These are phyloP conservation scores for Gallinago stenura DNA, from an alignment of 2,797 vertebrate genomes.

Conservation along the genomic window DNA sequence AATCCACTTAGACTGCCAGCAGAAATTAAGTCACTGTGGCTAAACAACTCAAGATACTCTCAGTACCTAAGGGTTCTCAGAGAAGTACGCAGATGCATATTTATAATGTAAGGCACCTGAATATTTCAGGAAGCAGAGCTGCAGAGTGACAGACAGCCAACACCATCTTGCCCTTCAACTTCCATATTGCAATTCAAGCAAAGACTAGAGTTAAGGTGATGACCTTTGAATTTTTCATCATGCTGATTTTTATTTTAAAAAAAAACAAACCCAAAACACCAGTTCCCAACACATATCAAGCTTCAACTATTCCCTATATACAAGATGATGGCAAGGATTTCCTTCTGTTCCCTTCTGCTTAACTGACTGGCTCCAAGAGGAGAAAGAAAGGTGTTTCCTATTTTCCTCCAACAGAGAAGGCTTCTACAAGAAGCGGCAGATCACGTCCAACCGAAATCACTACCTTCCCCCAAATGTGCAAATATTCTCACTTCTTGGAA, in stretches of 20 bases:
- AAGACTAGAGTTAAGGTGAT: background rate
- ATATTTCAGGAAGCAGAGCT: slow-evolving; percentile 4
- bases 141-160: background rate
- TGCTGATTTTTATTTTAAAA: background rate
- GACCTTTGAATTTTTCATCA: background rate
- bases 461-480: background rate
- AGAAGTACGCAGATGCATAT: background rate
- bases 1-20: background rate
- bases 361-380: background rate
- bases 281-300: background rate
- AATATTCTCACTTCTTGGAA: background rate
- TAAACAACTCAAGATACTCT: background rate
- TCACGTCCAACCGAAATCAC: background rate
- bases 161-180: background rate
- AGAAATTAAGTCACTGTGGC: background rate
- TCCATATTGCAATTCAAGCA: background rate
- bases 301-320: background rate
- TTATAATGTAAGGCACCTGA: slow-evolving; percentile 2
- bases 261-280: background rate
- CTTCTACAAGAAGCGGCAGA: background rate
- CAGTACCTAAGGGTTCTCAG: background rate
- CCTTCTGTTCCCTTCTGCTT: background rate
- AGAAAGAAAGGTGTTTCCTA: background rate
- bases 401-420: background rate
- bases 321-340: background rate